Evolutionary conservation across 2,113 vertebrate species (phyloP), one percentile per base, ranked within the genome.

Genomic region (Limanda limanda): DNA sequence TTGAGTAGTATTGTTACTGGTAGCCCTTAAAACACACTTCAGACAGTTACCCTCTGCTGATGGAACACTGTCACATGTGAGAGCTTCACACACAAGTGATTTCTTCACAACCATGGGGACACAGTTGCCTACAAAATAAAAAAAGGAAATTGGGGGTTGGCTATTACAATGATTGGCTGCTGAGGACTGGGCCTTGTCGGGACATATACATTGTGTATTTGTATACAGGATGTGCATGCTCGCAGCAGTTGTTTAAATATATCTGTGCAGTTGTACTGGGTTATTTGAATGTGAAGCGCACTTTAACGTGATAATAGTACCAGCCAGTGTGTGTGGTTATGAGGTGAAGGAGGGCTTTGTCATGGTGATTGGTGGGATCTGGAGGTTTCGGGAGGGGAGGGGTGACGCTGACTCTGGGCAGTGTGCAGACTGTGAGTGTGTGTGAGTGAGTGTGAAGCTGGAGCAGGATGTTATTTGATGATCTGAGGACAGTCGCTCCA

Each of bases 401-500:
- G 27, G 25, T 47, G 47, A 31, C 24, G 56, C 31, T 27, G 85
- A 76, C 66, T 71, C 63, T 83, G 87, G 89, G 84, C 80, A 76
- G 79, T 87, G 78, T 82, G 79, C 82, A 72, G 84, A 80, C 68
- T 78, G 27, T 4, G 52, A 60, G 54, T 48, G 66, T 48, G 47
- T 51, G 47, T 51, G 47, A 6, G 47, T 18, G 47, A 17, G 17
- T 51, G 47, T 51, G 17, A 24, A 73, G 73, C 69, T 59, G 72
- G 47, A 37, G 27, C 24, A 9, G 20, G 72, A 21, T 74, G 77
- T 95, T 97, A 99, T 95, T 99, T 99, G 89, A 99, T 99, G 86
- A 99, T 99, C 91, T 99, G 98, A 31, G 98, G 98, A 88, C 97
- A 99, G 95, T 99, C 98, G 77, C 97, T 99, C 98, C 98, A 99